These are phyloP conservation scores for Ectemnius cavifrons DNA, from an alignment of 2,888 invertebrate species.

Conservation along the genomic window DNA sequence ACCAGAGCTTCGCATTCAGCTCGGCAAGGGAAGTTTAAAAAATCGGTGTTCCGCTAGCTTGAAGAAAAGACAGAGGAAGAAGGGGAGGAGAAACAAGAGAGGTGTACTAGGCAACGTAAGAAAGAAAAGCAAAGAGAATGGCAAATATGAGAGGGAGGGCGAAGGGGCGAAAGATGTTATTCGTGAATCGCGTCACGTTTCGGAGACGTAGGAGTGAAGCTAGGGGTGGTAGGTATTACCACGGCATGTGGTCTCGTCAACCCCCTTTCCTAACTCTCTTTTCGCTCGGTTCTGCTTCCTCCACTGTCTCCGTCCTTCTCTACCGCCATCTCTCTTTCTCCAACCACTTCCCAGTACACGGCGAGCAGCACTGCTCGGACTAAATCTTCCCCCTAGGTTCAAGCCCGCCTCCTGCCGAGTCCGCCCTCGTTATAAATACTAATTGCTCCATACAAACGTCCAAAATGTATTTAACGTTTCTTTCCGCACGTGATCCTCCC, in stretches of 20 bases:
- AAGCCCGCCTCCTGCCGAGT: slow-evolving; percentile 54
- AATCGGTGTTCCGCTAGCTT: background rate
- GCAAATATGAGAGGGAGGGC: background rate
- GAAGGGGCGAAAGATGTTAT: slow-evolving; percentile 26
- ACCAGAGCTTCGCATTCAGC: background rate
- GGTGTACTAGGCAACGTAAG: background rate
- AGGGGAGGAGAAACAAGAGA: slow-evolving; percentile 9
- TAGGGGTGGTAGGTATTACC: slow-evolving; percentile 58
- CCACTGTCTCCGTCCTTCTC: slow-evolving; percentile 13
- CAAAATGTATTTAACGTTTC: slow-evolving; percentile 71
- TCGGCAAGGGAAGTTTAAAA: too few species aligned
- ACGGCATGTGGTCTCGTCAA: slow-evolving; percentile 71
- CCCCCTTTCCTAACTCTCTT: slow-evolving; percentile 51
- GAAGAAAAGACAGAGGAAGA: background rate
- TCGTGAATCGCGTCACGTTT: slow-evolving; percentile 69
- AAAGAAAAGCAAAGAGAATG: background rate
- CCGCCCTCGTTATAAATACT: slow-evolving; percentile 73
- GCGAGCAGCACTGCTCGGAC: slow-evolving; percentile 29
- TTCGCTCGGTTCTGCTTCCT: slow-evolving; percentile 29
- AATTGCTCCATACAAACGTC: slow-evolving; percentile 73
- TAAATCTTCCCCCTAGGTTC: slow-evolving; percentile 39
- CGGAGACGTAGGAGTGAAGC: slow-evolving; percentile 19
- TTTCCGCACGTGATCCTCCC: slow-evolving; percentile 57
- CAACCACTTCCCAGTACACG: slow-evolving; percentile 33
- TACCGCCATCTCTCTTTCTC: slow-evolving; percentile 30